Base-by-base conservation (phyloP, 2,113 vertebrate species). In the Sisor rabdophorus region DNA sequence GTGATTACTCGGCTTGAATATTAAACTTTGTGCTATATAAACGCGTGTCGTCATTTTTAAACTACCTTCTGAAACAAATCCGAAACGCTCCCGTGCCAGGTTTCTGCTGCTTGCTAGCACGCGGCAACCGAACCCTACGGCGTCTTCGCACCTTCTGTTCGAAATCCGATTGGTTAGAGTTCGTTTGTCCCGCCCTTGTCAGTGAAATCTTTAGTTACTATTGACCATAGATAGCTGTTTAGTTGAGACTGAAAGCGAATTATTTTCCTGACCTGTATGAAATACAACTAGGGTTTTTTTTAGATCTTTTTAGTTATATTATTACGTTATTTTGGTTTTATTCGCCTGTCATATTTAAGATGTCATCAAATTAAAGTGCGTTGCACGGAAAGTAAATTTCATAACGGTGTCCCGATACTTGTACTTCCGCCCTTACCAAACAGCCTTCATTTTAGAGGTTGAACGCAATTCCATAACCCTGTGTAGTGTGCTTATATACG, bases 51-150 rank as follows among this genome's bases (percentile, higher is more conserved):
- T 6, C 0, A 15, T 16, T 3, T 17, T 19, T 11, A 20, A 22
- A 65, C 48, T 69, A 69, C 47, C 65, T 52, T 52, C 65, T 52
- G 16, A 69, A 20, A 69, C 11, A 47, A 69, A 10, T 69, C 47
- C 65, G 19, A 30, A 26, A 12, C 3, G 64, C 44, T 67, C 40
- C 64, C 9, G 40, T 52, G 47, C 32, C 32, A 56, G 11, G 80
- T 76, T 56, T 81, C 83, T 80, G 79, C 58, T 69, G 73, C 22
- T 78, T 58, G 72, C 48, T 74, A 71, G 61, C 82, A 68, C 32
- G 40, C 79, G 63, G 65, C 83, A 86, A 80, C 88, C 86, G 67
- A 89, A 60, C 86, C 59, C 78, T 71, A 11, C 52, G 74, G 52
- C 69, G 24, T 40, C 63, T 79, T 64, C 85, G 17, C 32, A 6